phyloP scores from a whole-genome alignment of 2,797 vertebrate genomes.

The Spatula clypeata region DNA sequence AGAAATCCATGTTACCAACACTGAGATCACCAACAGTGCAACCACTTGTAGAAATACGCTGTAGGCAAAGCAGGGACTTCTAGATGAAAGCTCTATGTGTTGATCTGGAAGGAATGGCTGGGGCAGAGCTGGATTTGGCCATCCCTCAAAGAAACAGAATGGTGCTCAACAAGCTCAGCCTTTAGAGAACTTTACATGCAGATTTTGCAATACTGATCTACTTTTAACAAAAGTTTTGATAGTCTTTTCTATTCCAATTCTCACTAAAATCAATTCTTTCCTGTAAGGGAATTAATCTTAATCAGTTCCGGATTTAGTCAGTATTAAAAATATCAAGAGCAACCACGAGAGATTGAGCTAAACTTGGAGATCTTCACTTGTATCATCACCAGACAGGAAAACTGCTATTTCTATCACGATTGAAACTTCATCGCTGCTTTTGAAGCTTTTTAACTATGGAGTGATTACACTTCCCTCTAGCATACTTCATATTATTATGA shows the following conservation, averaged over 20 bases:
- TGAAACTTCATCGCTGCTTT: slow-evolving; percentile 37
- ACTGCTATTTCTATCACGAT: slow-evolving; percentile 21
- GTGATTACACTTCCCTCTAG: slow-evolving; percentile 25
- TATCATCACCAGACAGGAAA: slow-evolving; percentile 13
- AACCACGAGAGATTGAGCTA: not conserved
- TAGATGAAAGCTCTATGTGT: not conserved
- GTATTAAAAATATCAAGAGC: slow-evolving; percentile 40
- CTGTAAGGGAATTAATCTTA: not conserved
- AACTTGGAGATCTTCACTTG: not conserved
- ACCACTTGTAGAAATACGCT: not conserved
- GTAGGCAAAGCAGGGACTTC: not conserved
- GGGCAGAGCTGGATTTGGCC: not conserved
- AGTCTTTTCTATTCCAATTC: not conserved
- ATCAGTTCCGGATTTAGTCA: not conserved
- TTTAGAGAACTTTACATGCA: not conserved
- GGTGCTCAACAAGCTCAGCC: rapidly evolving
- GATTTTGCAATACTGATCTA: not conserved
- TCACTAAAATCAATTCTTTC: not conserved
- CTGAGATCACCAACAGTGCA: not conserved
- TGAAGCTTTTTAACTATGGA: slow-evolving; percentile 55
- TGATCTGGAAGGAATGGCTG: not conserved
- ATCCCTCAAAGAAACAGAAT: not conserved
- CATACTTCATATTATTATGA: slow-evolving; percentile 9
- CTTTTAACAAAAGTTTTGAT: not conserved
- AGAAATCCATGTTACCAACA: not conserved